Base-by-base conservation (phyloP, 2,797 vertebrate species). In the Siniperca undulata region DNA sequence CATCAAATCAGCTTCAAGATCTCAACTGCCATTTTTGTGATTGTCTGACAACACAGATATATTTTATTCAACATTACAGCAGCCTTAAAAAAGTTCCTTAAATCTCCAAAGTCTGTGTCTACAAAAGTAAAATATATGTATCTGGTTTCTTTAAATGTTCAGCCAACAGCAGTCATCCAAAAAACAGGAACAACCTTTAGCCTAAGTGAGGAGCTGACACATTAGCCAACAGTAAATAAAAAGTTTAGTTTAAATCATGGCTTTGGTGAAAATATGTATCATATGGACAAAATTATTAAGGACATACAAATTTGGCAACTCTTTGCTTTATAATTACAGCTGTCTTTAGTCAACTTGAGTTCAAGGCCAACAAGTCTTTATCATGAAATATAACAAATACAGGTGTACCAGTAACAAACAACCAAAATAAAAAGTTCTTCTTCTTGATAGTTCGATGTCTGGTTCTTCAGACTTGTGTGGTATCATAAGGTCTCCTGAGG, bases 1-100 rank as follows among this genome's bases (percentile, higher is more conserved):
- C 13, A 66, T 50, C 44, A 56, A 36, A 24, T 60, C 7, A 40
- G 5, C 17, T 66, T 74, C 13, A 62, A 7, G 22, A 30, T 19
- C 30, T 52, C 1, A 68, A 44, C 8, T 27, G 19, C 14, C 56
- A 20, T 22, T 64, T 38, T 27, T 55, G 38, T 36, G 12, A 55
- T 40, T 12, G 9, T 52, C 52, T 44, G 42, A 56, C 16, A 17
- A 52, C 2, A 60, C 16, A 30, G 27, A 27, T 30, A 64, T 27
- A 0, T 53, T 81, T 60, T 24, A 77, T 74, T 67, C 16, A 48
- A 68, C 30, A 68, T 77, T 19, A 55, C 59, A 75, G 22, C 17
- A 61, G 9, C 55, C 5, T 56, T 30, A 30, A 46, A 60, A 50
- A 34, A 61, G 27, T 70, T 36, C 24, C 2, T 19, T n/a, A 4